A percentile compares a stretch with the other conserved stretches of the same genome.
These are phyloP conservation scores for Nasua narica DNA, from an alignment of 2,797 vertebrate species.

Conservation along the genomic window DNA sequence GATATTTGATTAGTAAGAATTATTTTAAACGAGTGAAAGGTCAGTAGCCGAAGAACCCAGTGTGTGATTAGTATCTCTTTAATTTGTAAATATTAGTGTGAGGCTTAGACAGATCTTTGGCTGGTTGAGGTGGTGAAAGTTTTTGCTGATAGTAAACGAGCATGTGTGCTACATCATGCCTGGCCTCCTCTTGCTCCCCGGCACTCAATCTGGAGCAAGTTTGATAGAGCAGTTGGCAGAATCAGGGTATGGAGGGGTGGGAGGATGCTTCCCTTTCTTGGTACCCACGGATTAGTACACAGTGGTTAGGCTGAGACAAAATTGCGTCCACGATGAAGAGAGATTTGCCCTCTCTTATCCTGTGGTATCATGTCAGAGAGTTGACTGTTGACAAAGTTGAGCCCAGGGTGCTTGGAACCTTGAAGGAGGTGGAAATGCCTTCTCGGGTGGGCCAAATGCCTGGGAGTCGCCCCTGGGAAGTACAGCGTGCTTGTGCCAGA, in stretches of 20 bases:
- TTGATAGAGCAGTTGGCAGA: background rate
- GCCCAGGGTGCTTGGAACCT: background rate
- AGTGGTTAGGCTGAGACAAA: background rate
- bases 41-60: background rate
- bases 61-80: constrained; percentile 10
- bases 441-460: background rate
- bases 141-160: background rate
- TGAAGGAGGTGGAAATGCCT: background rate
- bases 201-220: background rate
- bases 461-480: background rate
- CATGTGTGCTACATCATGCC: background rate
- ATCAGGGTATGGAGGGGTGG: background rate
- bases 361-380: background rate
- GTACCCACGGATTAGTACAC: background rate
- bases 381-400: background rate
- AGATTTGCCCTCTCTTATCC: background rate
- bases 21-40: constrained; percentile 30
- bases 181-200: background rate
- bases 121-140: background rate
- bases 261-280: background rate
- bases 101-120: background rate
- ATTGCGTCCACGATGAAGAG: background rate
- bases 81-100: background rate
- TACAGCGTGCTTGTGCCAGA: background rate
- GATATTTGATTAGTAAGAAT: constrained; percentile 43